phyloP scores from a whole-genome alignment of 2,113 vertebrate species.

The Equus quagga region DNA sequence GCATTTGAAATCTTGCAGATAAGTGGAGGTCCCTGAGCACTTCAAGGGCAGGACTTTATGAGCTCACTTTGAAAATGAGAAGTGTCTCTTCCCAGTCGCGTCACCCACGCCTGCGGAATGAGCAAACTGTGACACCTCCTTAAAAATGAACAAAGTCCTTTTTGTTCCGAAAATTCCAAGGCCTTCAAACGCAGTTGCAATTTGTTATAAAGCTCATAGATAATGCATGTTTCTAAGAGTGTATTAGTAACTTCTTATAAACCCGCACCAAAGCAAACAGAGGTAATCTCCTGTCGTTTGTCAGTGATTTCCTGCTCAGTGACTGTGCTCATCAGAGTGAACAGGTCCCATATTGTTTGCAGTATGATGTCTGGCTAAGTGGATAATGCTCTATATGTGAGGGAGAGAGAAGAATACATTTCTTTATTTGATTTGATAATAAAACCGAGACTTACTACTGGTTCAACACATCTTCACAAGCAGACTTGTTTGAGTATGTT shows the following conservation, averaged over 20 bases:
- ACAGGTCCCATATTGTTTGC: neutral
- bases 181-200: neutral
- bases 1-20: slow-evolving; percentile 54
- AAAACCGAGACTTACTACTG: neutral
- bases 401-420: neutral
- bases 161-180: slow-evolving; percentile 41
- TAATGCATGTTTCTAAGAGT: slow-evolving; percentile 44
- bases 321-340: slow-evolving; percentile 1
- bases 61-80: slow-evolving; percentile 64
- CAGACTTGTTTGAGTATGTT: neutral
- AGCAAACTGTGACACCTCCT: slow-evolving; percentile 41
- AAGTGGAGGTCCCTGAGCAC: neutral
- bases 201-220: slow-evolving; percentile 51
- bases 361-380: neutral
- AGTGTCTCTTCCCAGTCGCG: slow-evolving; percentile 52
- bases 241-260: slow-evolving; percentile 19
- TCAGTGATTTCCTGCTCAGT: slow-evolving; percentile 20
- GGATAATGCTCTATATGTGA: neutral
- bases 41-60: slow-evolving; percentile 38
- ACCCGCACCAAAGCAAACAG: slow-evolving; percentile 22
- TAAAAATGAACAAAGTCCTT: slow-evolving; percentile 52
- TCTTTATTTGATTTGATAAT: neutral
- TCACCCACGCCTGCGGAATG: slow-evolving; percentile 58
- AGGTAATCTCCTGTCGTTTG: neutral
- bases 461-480: neutral